Evolutionary conservation across 2,113 vertebrate species (phyloP), one percentile per base, ranked within the genome.

Genomic region (Chionomys nivalis): DNA sequence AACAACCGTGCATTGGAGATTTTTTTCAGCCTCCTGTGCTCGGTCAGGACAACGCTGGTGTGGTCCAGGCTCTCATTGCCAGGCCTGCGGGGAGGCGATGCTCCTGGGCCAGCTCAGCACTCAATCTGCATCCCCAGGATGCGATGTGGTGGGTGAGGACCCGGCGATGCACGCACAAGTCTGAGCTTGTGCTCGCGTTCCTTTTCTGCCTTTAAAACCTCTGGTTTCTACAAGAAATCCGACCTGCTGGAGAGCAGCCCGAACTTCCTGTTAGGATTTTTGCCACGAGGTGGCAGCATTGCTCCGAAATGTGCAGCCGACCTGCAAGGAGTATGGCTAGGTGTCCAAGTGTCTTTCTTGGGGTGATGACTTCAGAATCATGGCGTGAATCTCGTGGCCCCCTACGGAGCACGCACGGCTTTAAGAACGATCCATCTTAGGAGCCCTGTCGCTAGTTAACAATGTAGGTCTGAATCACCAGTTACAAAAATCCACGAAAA

Each of bases 221-320:
- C 28, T 14, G 44, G 24, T 44, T 89, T 33, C 3, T 7, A 0
- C 5, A 13, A 72, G 49, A 68, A 6, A 68, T 39, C 1, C 14
- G 0, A 2, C 9, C 16, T 12, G 23, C 13, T n/a, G 81, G n/a
- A 89, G 88, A n/a, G 3, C 63, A 0, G 2, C 1, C 16, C 4
- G 3, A n/a, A 21, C 13, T 0, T 1, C 0, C 52, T 42, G 82
- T n/a, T 4, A 21, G 81, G 5, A 0, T 0, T 0, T 0, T 19
- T 0, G 28, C 98, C 98, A 97, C 78, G 42, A 44, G 98, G 98
- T 97, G 98, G 98, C 98, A 98, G 98, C 97, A 96, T 98, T 96
- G 98, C 42, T 96, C 97, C 96, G 87, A 78, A 9, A 33, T 94
- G 94, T 61, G 73, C 55, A 2, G 52, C 13, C 17, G 19, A 31